Conservation (phyloP, 2,888 invertebrate species). For the Cheilosia vulpina region DNA sequence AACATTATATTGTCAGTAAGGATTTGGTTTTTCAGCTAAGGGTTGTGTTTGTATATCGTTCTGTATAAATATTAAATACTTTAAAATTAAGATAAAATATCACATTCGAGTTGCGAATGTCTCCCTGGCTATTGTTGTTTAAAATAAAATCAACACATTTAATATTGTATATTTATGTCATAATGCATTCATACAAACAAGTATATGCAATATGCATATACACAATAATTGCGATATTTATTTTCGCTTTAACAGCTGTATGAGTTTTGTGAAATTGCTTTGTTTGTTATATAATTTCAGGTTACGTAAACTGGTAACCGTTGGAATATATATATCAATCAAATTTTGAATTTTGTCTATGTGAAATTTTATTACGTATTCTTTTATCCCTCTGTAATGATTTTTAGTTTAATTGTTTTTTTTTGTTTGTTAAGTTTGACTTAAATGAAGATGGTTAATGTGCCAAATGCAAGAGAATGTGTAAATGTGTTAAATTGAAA, state of each 20-base stretch:
- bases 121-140: constrained; percentile 83
- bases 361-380: neutral
- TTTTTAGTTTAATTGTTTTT: constrained; percentile 80
- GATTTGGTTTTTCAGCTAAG: constrained; percentile 49
- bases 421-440: constrained; percentile 68
- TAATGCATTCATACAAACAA: neutral
- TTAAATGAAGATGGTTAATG: constrained; percentile 42
- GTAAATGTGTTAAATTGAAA: constrained; percentile 31
- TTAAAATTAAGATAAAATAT: constrained; percentile 81
- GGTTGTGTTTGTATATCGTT: constrained; percentile 59
- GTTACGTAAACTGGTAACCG: neutral
- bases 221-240: constrained; percentile 12
- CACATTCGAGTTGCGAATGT: constrained; percentile 83
- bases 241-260: constrained; percentile 21
- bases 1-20: constrained; percentile 58
- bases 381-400: constrained; percentile 66
- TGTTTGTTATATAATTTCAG: constrained; percentile 6
- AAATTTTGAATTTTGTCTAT: constrained; percentile 78
- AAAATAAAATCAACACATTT: constrained; percentile 79
- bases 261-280: constrained; percentile 11
- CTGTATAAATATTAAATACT: constrained; percentile 77
- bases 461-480: constrained; percentile 55
- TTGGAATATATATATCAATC: constrained; percentile 78
- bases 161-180: neutral
- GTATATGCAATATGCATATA: neutral